A percentile compares a stretch with the other conserved stretches of the same genome.
Conservation (phyloP, 2,113 vertebrate genomes). For the Pterocles orientalis region DNA sequence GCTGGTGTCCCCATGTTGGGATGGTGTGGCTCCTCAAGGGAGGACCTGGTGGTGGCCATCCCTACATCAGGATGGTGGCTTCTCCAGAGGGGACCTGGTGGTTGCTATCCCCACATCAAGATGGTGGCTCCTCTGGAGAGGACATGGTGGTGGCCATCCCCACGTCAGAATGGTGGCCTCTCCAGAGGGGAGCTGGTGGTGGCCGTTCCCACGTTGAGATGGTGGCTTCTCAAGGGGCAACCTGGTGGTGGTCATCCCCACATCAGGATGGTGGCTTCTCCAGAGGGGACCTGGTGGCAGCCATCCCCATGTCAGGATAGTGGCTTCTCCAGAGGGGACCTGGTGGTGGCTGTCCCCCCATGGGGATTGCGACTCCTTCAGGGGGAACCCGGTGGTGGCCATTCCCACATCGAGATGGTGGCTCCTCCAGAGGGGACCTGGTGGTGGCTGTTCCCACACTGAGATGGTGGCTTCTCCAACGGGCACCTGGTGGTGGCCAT, state of each 20-base stretch:
- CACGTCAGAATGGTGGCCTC: not conserved
- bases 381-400: not conserved
- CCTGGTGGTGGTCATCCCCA: not conserved
- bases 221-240: not conserved
- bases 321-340: not conserved
- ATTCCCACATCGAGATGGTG: rapidly evolving
- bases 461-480: not conserved
- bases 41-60: not conserved
- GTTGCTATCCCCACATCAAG: too few relatives aligned
- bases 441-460: not conserved
- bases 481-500: not conserved
- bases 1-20: not conserved
- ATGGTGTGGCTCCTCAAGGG: not conserved
- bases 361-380: not conserved
- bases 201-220: rapidly evolving
- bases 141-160: not conserved
- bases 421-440: rapidly evolving
- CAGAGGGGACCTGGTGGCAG: not conserved
- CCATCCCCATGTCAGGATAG: rapidly evolving
- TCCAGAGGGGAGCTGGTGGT: not conserved
- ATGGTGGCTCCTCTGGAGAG: rapidly evolving
- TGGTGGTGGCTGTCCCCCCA: not conserved
- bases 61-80: not conserved
- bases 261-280: not conserved
- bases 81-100: not conserved